Conservation (phyloP, 2,888 invertebrate genomes). For the Hartigia nigra region DNA sequence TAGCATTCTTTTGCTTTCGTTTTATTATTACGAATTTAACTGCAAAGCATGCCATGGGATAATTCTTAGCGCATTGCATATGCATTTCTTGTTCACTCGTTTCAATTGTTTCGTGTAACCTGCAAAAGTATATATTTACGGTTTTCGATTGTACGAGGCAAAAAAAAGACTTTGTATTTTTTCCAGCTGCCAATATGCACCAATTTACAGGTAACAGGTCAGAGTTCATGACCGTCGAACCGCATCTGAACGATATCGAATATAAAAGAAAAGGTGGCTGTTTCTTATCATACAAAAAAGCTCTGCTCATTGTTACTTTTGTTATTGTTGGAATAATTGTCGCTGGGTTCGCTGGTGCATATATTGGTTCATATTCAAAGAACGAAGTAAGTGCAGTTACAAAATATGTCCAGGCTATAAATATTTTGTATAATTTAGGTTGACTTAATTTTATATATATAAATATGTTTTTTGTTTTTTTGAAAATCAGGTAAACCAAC, state of each 20-base stretch:
- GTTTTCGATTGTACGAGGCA: background rate
- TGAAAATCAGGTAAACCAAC: conserved; percentile 36
- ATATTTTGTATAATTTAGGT: conserved; percentile 11
- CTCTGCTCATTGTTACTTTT: conserved; percentile 52
- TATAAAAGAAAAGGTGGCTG: conserved; percentile 73
- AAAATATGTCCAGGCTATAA: background rate
- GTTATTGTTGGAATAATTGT: conserved; percentile 47
- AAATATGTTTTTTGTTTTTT: conserved; percentile 6
- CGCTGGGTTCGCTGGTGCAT: conserved; percentile 53
- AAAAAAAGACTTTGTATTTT: background rate
- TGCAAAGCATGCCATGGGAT: background rate
- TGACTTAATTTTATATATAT: conserved; percentile 1
- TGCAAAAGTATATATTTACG: background rate
- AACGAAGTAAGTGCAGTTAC: conserved; percentile 32
- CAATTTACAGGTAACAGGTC: conserved; percentile 67
- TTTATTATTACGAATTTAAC: background rate
- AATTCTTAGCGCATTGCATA: background rate
- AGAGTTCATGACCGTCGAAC: conserved; percentile 72
- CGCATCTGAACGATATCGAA: conserved; percentile 69
- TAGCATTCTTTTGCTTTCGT: background rate
- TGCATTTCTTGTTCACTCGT: background rate
- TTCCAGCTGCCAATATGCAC: conserved; percentile 47
- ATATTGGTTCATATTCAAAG: conserved; percentile 44
- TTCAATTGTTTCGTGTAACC: background rate
- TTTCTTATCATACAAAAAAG: conserved; percentile 72